Base-by-base conservation (phyloP, 1,140 invertebrate species). In the Aphis gossypii region DNA sequence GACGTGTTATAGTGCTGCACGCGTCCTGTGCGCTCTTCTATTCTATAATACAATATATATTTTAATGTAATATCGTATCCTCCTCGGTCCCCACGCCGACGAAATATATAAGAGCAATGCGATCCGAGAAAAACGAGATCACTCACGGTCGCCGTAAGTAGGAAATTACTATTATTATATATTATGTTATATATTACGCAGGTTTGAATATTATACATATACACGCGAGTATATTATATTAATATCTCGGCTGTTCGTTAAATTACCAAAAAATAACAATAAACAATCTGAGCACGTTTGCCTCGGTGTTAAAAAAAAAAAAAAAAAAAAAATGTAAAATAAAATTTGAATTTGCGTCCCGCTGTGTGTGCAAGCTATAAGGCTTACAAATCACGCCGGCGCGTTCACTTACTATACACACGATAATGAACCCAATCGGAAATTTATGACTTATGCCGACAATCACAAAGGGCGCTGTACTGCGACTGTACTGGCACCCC, bases 201-300 rank as follows among this genome's bases (percentile, higher is more conserved):
- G 18, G 86, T 48, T 76, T n/a, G 9, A 44, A 48, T 35, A n/a
- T 48, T n/a, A 87, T 48, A 48, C 8, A 46, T 20, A 82, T 35
- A 83, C n/a, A 38, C 76, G 35, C n/a, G 23, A 38, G 18, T 44
- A 44, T 84, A 0, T 35, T 35, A 30, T 38, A 25, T 68, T 87
- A 46, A 87, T 51, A 88, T 51, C 30, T 89, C 87, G 87, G 21
- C 35, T 35, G 91, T 92, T 92, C 35, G 76, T 92, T 92, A 92
- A 84, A 92, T 92, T 92, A 92, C 82, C 91, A 84, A 92, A 92
- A 92, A 92, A 92, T 54, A 92, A 92, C 91, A 92, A 92, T 92
- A 92, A 92, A 92, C 91, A 92, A 92, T 92, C 76, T 82, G 76
- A 30, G 91, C 46, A 30, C 68, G 90, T 48, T 41, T 14, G 41